These are phyloP conservation scores for Lepeophtheirus nordmannii DNA, from an alignment of 2,888 invertebrate genomes.

Conservation along the genomic window DNA sequence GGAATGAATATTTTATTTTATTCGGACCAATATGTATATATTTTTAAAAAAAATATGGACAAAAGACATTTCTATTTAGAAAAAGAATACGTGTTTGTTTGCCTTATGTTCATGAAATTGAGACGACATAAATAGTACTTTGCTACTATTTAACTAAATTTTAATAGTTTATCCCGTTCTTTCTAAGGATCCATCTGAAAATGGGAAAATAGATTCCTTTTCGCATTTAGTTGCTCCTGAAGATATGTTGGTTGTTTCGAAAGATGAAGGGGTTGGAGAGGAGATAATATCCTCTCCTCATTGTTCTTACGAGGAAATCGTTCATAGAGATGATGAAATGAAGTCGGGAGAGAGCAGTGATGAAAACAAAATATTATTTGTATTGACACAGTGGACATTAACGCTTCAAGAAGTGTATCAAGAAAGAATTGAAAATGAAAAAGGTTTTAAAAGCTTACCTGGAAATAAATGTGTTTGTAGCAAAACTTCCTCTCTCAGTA, in stretches of 20 bases:
- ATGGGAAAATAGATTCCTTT: neutral
- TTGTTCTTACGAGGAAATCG: neutral
- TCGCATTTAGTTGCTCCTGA: neutral
- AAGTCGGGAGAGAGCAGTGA: neutral
- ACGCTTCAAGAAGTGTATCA: slow-evolving; percentile 3
- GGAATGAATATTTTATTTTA: too few species aligned
- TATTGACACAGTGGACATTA: neutral
- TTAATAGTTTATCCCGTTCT: too few species aligned
- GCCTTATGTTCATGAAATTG: too few species aligned
- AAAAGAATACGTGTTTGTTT: too few species aligned
- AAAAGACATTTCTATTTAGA: too few species aligned
- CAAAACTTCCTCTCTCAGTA: neutral
- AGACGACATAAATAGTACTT: too few species aligned
- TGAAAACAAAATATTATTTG: neutral
- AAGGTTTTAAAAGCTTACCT: neutral
- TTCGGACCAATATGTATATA: too few species aligned
- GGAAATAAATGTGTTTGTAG: neutral
- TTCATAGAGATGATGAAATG: neutral
- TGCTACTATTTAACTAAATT: too few species aligned
- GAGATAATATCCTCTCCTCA: neutral
- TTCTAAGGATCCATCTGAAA: neutral
- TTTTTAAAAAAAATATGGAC: too few species aligned
- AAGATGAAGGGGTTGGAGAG: neutral
- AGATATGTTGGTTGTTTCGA: neutral
- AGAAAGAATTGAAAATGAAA: neutral